Evolutionary conservation across 2,888 invertebrate genomes (phyloP).

Genomic region (Poecilobothrus nobilitatus): DNA sequence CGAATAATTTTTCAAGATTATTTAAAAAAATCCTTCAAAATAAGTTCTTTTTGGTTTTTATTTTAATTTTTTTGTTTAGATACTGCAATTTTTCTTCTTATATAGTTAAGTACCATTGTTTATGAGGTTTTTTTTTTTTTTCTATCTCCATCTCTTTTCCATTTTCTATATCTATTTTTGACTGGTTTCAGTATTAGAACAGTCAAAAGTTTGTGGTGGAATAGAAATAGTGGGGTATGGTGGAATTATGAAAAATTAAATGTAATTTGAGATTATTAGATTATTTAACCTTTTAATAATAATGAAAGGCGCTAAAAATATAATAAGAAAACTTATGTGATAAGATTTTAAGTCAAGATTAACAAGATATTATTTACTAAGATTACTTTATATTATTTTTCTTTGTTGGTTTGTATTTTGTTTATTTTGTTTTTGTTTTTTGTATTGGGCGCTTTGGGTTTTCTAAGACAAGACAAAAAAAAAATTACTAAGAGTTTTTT

Average conservation of each 20-base stretch:
- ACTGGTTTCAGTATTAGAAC: neutral
- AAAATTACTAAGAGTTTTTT: no score
- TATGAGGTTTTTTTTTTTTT: neutral
- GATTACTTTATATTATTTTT: no score
- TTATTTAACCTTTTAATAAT: neutral
- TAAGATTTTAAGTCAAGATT: no score
- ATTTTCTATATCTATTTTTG: neutral
- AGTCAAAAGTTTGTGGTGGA: no score
- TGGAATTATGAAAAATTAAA: neutral
- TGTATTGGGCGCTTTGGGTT: no score
- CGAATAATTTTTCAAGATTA: neutral
- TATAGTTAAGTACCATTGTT: neutral
- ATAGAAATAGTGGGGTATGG: neutral
- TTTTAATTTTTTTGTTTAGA: neutral
- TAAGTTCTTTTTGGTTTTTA: neutral
- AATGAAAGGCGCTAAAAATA: neutral
- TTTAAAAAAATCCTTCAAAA: neutral
- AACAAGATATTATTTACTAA: no score
- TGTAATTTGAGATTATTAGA: conserved; percentile 1
- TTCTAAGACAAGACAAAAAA: no score
- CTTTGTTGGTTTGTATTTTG: no score
- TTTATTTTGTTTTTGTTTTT: no score
- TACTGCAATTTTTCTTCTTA: no score
- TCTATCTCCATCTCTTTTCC: no score
- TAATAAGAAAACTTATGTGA: neutral